Evolutionary conservation across 2,888 invertebrate genomes (phyloP), one percentile per base, ranked within the genome.

Genomic region (Serrognathus titanus): DNA sequence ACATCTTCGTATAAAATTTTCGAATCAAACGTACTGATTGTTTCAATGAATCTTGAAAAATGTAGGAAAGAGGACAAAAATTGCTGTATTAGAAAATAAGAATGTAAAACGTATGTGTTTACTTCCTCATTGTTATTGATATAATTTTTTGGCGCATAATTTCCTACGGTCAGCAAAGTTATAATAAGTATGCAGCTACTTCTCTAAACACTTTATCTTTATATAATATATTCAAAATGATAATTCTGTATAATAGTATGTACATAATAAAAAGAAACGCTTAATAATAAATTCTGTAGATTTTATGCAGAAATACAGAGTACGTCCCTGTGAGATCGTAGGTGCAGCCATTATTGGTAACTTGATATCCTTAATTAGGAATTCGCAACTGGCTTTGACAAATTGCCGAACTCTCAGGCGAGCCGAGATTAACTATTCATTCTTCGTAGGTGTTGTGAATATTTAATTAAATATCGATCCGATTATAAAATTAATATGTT

Each of bases 301-400:
- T 16, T 31, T 31, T 31, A n/a, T 20, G 24, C 24, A 11, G n/a
- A n/a, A 20, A 20, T 45, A 16, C 1, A 6, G 40, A 39, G 39
- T 53, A 52, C 47, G 36, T 8, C 53, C 31, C 37, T 47, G 47
- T 12, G 24, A 45, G 39, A 43, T 43, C 48, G 36, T 53, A 55
- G 55, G 57, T 52, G 51, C 45, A 48, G 45, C 55, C 48, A 54
- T 63, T 63, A 64, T 66, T 57, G 63, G 61, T 59, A 61, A 64
- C 61, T 63, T 62, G 63, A 64, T 64, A 63, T 59, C 60, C 61
- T 61, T 64, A 64, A 66, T 63, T 63, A 64, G 62, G 57, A 62
- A 62, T 64, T 62, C 58, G 59, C 55, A 53, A 60, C 59, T 60
- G 62, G 60, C 64, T 64, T 64, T 64, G 64, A 66, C 62, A 66